Evolutionary conservation across 1,140 invertebrate species (phyloP).

Genomic region (Lepidostoma basale): DNA sequence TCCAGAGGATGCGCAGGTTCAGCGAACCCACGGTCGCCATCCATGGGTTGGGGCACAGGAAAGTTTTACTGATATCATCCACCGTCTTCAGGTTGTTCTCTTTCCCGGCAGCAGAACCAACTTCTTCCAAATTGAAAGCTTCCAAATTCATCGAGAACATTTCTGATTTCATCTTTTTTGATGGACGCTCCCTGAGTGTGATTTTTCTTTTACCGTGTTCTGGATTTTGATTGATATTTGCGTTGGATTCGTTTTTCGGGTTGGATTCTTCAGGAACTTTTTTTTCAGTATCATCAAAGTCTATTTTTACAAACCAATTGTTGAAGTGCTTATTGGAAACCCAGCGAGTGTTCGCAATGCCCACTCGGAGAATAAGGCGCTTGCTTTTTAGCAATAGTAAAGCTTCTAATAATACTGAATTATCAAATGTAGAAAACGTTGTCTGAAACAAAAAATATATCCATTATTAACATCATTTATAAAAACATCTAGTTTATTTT

Average conservation of each 20-base stretch:
- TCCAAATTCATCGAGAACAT: neutral
- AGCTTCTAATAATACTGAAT: neutral
- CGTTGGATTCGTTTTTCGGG: constrained; percentile 1
- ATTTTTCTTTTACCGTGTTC: neutral
- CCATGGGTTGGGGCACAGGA: constrained; percentile 62
- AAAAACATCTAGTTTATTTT: no score
- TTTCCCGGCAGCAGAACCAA: neutral
- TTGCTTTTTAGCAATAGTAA: neutral
- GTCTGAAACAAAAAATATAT: constrained; percentile 2
- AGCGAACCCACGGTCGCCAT: constrained; percentile 71
- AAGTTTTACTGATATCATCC: neutral
- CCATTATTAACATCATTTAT: neutral
- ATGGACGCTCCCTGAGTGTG: no score
- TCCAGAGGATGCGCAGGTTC: constrained; percentile 67
- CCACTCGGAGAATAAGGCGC: neutral
- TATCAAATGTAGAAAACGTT: neutral
- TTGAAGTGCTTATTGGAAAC: neutral
- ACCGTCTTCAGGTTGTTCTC: neutral
- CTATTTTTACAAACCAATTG: constrained; percentile 9
- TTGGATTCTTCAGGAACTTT: neutral
- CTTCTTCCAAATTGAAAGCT: neutral
- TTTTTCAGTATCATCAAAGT: neutral
- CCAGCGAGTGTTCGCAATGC: constrained; percentile 9
- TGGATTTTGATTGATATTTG: neutral
- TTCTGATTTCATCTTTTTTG: neutral